Evolutionary conservation across 2,113 vertebrate species (phyloP), one percentile per base, ranked within the genome.

Genomic region (Scophthalmus maximus): DNA sequence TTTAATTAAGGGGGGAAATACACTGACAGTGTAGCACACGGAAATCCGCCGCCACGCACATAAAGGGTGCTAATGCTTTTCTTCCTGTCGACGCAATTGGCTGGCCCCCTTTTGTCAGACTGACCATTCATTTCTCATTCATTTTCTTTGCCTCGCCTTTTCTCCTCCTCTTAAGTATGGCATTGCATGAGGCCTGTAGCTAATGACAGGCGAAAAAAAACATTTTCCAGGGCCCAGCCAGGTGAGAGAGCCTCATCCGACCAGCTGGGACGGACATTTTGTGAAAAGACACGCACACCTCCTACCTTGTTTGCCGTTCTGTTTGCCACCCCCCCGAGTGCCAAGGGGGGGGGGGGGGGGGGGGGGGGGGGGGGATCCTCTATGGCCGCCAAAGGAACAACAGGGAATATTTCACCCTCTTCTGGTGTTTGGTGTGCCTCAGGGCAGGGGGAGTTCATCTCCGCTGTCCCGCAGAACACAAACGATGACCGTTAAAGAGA

Each of bases 1-100:
- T 89, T 90, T 90, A 93, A 92, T 93, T 91, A 93, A 92, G 77
- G 78, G 78, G 63, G 78, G 90, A 59, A 89, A 86, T 76, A 90
- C 86, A 89, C 62, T 90, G 88, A 90, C 86, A 87, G 86, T 81
- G 75, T 50, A 74, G 68, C 85, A 85, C 58, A 72, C 66, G 77
- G 85, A 91, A 91, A 89, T 90, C 86, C 81, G 60, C 78, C 73
- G 61, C 70, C 77, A 32, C 74, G 70, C 85, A 85, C 88, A 89
- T 88, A 86, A 92, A 90, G 78, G 73, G 27, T 44, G 52, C 82
- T 88, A 88, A 92, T 88, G 87, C 84, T 84, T 91, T 87, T 82
- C 85, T 88, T 92, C 84, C 85, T 89, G 78, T 84, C 52, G 72
- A 80, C 67, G 72, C 81, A 71, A 76, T n/a, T n/a, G 73, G 56